phyloP scores from a whole-genome alignment of 2,113 vertebrate genomes.

The Semnopithecus entellus region DNA sequence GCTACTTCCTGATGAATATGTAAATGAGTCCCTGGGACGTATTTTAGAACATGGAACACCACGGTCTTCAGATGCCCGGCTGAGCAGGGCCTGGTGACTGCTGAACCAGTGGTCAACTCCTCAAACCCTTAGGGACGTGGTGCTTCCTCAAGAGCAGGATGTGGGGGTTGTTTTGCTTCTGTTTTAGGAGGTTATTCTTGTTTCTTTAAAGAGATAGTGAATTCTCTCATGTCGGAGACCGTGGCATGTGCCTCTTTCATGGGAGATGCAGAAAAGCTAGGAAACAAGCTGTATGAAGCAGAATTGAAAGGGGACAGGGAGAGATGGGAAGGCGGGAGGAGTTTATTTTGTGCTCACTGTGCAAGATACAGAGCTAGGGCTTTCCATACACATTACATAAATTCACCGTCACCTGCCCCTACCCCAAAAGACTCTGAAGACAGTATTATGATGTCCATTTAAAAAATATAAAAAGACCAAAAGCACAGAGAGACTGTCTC shows the following conservation, averaged over 20 bases:
- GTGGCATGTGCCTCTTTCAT: too few species aligned
- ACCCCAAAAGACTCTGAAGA: not conserved
- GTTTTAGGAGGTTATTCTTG: not conserved
- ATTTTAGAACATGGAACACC: not conserved
- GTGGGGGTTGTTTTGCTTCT: not conserved
- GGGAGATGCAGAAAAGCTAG: not conserved
- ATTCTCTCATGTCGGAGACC: not conserved
- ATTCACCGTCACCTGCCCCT: not conserved
- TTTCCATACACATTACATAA: not conserved
- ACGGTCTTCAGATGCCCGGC: accelerated
- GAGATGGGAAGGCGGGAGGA: not conserved
- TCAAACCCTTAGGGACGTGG: not conserved
- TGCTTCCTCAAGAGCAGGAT: not conserved
- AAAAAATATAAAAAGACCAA: not conserved
- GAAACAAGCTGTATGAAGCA: not conserved
- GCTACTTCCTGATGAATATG: not conserved
- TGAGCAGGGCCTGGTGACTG: accelerated
- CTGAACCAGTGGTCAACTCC: accelerated
- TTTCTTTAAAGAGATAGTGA: not conserved
- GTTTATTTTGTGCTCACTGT: not conserved
- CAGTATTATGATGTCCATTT: not conserved
- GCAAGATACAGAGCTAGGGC: not conserved
- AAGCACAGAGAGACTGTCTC: not conserved
- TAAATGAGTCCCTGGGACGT: not conserved
- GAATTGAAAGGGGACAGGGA: not conserved